Evolutionary conservation across 2,888 invertebrate genomes (phyloP), one percentile per base, ranked within the genome.

Genomic region (Mayetiola destructor): DNA sequence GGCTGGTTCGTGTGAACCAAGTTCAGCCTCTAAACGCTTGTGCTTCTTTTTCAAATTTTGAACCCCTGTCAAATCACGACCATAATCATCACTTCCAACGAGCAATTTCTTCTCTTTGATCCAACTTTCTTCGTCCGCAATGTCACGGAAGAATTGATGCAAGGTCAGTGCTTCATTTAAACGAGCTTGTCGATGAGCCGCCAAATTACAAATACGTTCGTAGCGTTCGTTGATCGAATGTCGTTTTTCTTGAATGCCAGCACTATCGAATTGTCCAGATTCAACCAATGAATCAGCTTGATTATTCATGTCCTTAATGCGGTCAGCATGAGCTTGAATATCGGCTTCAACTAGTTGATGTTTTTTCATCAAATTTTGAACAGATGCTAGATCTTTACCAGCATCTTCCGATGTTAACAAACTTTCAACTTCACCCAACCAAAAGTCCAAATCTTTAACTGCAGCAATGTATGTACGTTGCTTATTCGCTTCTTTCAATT

Each of bases 101-200:
- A 97, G 77, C 29, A 99, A 77, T 68, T 97, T 96, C 81, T 97
- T 99, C 72, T 99, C 97, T 70, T 95, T 97, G 71, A 99, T 97
- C 97, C 97, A 99, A 8, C 94, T 93, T 74, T 99, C 97, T 75
- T 99, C 97, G 69, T 99, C 97, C 61, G 97, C 97, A 69, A 99
- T 95, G 70, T 99, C 97, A 57, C 97, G 78, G 82, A 97, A 93
- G 86, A 99, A 99, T 75, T 99, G 97, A 73, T 99, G 97, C 68
- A 99, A 80, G 6, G 95, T 96, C 69, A 95, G 89, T 40, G 97
- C 96, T 74, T 99, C 97, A 72, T 92, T 89, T 59, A 99, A 79
- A 32, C 93, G 79, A 9, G 89, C 88, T 67, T 94, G 89, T 53
- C 97, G 80, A 68, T 94, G 90, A 48, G 90, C 88, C 56, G 95